A percentile compares a stretch with the other conserved stretches of the same genome.
Conservation (phyloP, 2,113 vertebrate species). For the Colossoma macropomum region DNA sequence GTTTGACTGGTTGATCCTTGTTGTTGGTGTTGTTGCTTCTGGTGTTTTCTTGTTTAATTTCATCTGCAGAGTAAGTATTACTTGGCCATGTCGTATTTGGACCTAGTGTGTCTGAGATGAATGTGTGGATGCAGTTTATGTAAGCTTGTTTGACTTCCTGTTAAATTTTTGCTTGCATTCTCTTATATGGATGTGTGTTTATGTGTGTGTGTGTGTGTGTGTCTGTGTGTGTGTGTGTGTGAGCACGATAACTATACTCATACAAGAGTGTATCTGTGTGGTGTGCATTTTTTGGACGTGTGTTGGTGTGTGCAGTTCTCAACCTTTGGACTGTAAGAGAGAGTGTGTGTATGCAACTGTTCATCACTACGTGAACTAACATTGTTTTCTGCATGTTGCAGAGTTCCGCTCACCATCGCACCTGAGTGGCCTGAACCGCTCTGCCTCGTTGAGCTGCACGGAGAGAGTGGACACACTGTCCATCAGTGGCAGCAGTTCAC, state of each 20-base stretch:
- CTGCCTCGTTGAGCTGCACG: slow-evolving; percentile 85
- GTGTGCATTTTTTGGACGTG: slow-evolving; percentile 13
- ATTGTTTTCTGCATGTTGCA: slow-evolving; percentile 64
- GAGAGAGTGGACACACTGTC: slow-evolving; percentile 82
- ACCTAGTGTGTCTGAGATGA: background rate
- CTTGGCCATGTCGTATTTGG: background rate
- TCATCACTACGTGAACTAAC: background rate
- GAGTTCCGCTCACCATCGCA: slow-evolving; percentile 89
- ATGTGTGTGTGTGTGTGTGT: background rate
- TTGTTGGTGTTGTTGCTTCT: slow-evolving; percentile 2
- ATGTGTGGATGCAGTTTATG: slow-evolving; percentile 9
- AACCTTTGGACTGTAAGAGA: background rate
- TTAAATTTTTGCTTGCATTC: background rate
- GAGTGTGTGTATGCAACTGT: background rate
- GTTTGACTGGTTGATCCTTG: background rate
- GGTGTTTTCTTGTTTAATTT: background rate
- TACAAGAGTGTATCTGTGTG: background rate
- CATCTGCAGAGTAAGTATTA: background rate
- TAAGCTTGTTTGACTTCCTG: background rate
- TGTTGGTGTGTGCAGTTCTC: background rate
- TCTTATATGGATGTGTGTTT: background rate
- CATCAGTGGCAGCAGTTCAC: slow-evolving; percentile 79
- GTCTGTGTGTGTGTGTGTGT: background rate
- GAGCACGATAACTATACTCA: background rate
- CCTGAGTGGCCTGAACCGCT: slow-evolving; percentile 85